Evolutionary conservation across 2,888 invertebrate species (phyloP).

Genomic region (Hydriomena furcata): DNA sequence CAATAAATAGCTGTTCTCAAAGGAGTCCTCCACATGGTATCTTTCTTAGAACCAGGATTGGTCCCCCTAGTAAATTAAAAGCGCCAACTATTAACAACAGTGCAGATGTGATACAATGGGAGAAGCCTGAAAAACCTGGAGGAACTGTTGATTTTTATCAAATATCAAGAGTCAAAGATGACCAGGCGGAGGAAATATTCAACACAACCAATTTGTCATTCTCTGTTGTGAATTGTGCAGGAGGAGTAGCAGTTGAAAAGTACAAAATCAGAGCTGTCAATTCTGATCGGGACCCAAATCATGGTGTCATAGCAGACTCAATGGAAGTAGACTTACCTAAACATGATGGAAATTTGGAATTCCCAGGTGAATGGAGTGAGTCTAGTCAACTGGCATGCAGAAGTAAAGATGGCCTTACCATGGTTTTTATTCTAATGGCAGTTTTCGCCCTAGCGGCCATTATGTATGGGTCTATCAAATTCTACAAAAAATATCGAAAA

Average conservation of each 20-base stretch:
- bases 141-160: slow-evolving; percentile 84
- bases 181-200: slow-evolving; percentile 47
- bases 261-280: slow-evolving; percentile 74
- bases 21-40: slow-evolving; percentile 71
- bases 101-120: slow-evolving; percentile 74
- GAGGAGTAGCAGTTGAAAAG: slow-evolving; percentile 56
- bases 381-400: slow-evolving; percentile 58
- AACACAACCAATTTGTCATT: slow-evolving; percentile 50
- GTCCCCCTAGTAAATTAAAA: slow-evolving; percentile 76
- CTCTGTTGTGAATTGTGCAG: slow-evolving; percentile 59
- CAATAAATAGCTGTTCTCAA: slow-evolving; percentile 85
- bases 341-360: slow-evolving; percentile 40
- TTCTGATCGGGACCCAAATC: slow-evolving; percentile 59
- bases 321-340: slow-evolving; percentile 48
- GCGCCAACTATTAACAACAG: slow-evolving; percentile 54
- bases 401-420: slow-evolving; percentile 57
- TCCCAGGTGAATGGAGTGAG: slow-evolving; percentile 70
- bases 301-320: slow-evolving; percentile 56
- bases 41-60: slow-evolving; percentile 84
- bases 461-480: slow-evolving; percentile 71
- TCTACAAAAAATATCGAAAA: slow-evolving; percentile 83
- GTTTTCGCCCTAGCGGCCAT: slow-evolving; percentile 57
- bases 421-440: slow-evolving; percentile 61
- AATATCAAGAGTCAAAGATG: slow-evolving; percentile 70
- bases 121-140: slow-evolving; percentile 71